phyloP scores from a whole-genome alignment of 2,888 invertebrate species.

The Corbicula japonica region DNA sequence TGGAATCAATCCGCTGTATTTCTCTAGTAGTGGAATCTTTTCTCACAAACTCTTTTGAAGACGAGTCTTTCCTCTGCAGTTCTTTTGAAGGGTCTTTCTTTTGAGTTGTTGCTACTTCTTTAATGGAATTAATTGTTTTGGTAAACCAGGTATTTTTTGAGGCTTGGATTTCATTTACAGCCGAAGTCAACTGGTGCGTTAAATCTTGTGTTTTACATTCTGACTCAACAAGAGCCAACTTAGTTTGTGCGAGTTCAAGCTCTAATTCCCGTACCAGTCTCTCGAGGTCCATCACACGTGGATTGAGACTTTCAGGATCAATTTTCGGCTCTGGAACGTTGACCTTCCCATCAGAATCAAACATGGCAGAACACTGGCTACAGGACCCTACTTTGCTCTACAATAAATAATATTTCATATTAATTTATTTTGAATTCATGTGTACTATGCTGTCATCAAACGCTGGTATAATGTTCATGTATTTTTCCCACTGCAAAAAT shows the following conservation, averaged over 20 bases:
- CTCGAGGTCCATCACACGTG: slow-evolving; percentile 78
- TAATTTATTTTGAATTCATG: no score
- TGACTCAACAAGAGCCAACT: slow-evolving; percentile 98
- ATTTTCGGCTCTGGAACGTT: slow-evolving; percentile 73
- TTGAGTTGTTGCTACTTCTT: slow-evolving; percentile 86
- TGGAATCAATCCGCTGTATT: slow-evolving; percentile 59
- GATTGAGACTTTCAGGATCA: slow-evolving; percentile 78
- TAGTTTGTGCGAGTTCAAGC: slow-evolving; percentile 98
- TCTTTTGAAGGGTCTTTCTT: slow-evolving; percentile 72
- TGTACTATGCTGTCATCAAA: no score
- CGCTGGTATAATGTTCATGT: no score
- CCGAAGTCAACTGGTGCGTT: slow-evolving; percentile 95
- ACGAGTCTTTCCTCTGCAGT: slow-evolving; percentile 57
- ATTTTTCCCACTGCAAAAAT: no score
- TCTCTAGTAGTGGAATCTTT: slow-evolving; percentile 68
- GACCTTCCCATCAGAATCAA: slow-evolving; percentile 80
- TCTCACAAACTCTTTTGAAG: slow-evolving; percentile 52
- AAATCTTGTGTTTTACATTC: slow-evolving; percentile 97
- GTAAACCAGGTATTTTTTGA: slow-evolving; percentile 94
- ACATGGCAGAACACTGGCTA: slow-evolving; percentile 81
- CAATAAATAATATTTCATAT: slow-evolving; percentile 37
- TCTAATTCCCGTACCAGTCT: slow-evolving; percentile 92
- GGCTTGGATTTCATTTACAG: slow-evolving; percentile 92
- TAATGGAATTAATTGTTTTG: slow-evolving; percentile 92
- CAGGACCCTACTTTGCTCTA: slow-evolving; percentile 78